Percentiles rank a stretch among this genome's conserved stretches.
Evolutionary conservation across 2,797 vertebrate genomes (phyloP).

Genomic region (Sibirionetta formosa): DNA sequence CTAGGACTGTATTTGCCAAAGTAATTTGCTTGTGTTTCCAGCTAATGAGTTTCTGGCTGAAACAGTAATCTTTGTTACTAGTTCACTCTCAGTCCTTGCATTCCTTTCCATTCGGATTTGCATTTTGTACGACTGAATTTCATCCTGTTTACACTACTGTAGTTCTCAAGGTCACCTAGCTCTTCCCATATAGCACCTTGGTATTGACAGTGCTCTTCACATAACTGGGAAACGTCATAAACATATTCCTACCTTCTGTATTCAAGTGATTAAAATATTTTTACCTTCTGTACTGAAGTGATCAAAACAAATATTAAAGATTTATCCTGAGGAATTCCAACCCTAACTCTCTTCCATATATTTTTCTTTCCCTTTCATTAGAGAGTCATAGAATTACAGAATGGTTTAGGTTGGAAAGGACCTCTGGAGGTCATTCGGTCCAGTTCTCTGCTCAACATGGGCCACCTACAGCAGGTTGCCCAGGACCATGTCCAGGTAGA

Average conservation of each 20-base stretch:
- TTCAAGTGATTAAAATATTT: too few species aligned
- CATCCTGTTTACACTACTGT: neutral
- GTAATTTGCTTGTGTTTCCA: constrained; percentile 1
- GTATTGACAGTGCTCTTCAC: neutral
- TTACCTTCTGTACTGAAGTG: neutral
- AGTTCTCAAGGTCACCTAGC: neutral
- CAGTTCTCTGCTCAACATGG: neutral
- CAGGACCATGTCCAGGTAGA: neutral
- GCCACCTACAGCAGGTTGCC: too few species aligned
- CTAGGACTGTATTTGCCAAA: neutral
- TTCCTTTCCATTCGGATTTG: neutral
- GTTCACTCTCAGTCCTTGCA: neutral
- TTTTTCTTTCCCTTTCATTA: neutral
- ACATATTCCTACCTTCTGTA: neutral
- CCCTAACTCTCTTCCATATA: neutral
- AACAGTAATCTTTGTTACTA: constrained; percentile 7
- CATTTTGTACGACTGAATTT: neutral
- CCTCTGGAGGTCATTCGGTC: too few species aligned
- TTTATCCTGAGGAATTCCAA: neutral
- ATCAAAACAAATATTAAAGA: neutral
- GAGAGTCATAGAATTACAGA: neutral
- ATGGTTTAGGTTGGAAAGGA: neutral
- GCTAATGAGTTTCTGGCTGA: neutral
- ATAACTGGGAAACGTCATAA: neutral
- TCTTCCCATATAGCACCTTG: neutral